These are phyloP conservation scores for Tetraneura akinire DNA, from an alignment of 1,140 invertebrate genomes.

Conservation along the genomic window DNA sequence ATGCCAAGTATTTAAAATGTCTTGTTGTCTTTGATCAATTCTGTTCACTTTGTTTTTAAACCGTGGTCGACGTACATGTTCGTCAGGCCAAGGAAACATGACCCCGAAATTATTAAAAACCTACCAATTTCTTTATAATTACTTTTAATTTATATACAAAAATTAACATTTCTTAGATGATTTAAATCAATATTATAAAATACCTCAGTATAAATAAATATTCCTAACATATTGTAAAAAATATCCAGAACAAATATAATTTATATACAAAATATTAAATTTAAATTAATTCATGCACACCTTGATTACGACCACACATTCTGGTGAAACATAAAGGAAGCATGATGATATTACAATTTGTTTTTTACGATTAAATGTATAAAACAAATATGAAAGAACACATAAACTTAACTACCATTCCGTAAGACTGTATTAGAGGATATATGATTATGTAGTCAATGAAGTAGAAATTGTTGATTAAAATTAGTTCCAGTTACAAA, in stretches of 20 bases:
- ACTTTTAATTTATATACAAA: slow-evolving; percentile 6
- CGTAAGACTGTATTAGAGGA: slow-evolving; percentile 36
- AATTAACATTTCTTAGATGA: not conserved
- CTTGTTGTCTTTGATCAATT: slow-evolving; percentile 36
- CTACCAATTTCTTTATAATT: slow-evolving; percentile 41
- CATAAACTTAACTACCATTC: slow-evolving; percentile 36
- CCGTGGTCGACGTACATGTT: slow-evolving; percentile 18
- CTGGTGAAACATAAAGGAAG: slow-evolving; percentile 41
- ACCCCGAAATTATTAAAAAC: slow-evolving; percentile 34
- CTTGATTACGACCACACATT: slow-evolving; percentile 45
- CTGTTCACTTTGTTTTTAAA: slow-evolving; percentile 44
- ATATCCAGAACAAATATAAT: not conserved
- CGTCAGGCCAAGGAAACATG: slow-evolving; percentile 44
- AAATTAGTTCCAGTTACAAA: slow-evolving; percentile 49
- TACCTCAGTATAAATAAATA: not conserved
- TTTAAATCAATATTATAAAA: slow-evolving; percentile 1
- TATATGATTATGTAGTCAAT: slow-evolving; percentile 37
- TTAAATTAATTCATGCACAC: slow-evolving; percentile 20
- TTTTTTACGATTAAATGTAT: not conserved
- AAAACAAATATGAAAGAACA: not conserved
- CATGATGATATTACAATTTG: slow-evolving; percentile 15
- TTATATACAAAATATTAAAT: not conserved
- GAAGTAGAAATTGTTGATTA: slow-evolving; percentile 33
- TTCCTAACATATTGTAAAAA: not conserved
- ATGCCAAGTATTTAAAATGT: slow-evolving; percentile 47